Conservation (phyloP, 2,797 vertebrate species). For the Apodemus agrarius region DNA sequence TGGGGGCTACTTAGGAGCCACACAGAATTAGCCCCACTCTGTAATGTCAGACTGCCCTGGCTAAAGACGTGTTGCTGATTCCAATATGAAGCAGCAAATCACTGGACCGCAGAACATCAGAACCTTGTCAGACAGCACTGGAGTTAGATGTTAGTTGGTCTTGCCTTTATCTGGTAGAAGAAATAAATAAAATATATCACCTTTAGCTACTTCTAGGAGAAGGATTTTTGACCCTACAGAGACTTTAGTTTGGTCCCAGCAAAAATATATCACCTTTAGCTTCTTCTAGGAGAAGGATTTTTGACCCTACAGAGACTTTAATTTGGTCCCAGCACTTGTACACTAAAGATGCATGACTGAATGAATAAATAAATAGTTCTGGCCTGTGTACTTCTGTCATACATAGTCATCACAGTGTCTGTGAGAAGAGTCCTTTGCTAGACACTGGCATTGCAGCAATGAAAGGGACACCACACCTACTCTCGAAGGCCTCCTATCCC, state of each 20-base stretch:
- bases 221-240: too few relatives aligned
- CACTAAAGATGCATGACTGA: neutral
- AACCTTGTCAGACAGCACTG: neutral
- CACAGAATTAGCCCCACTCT: neutral
- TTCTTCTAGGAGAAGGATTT: neutral
- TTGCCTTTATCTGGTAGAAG: constrained; percentile 14
- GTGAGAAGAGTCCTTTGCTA: neutral
- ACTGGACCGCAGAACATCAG: neutral
- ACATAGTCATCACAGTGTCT: neutral
- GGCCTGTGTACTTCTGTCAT: neutral
- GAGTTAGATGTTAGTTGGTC: neutral
- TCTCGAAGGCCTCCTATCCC: neutral
- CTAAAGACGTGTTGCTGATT: neutral
- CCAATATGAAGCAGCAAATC: neutral
- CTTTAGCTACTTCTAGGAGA: neutral
- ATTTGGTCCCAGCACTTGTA: neutral
- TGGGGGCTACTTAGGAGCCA: fast-evolving
- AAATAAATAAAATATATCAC: neutral
- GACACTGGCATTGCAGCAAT: neutral
- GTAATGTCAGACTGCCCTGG: neutral
- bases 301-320: neutral
- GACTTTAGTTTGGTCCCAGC: too few relatives aligned
- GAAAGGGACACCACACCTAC: neutral
- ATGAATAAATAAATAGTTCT: neutral
- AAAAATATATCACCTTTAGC: too few relatives aligned